Conservation (phyloP, 2,888 invertebrate genomes). For the Apomyelois bistriatella region DNA sequence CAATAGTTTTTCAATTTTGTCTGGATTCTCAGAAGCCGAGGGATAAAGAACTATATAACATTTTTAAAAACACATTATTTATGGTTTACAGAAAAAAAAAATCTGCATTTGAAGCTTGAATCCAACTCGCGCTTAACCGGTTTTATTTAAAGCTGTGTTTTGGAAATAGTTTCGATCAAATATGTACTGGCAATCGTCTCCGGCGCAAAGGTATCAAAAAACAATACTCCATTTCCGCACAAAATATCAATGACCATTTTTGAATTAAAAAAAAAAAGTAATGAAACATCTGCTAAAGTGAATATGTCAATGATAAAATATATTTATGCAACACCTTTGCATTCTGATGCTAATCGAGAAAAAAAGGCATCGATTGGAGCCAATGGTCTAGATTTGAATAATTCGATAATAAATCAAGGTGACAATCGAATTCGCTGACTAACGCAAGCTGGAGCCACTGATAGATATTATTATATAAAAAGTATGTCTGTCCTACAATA, state of each 20-base stretch:
- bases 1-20: no score
- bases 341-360: conserved; percentile 58
- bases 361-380: conserved; percentile 56
- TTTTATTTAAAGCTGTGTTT: no score
- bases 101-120: no score
- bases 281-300: conserved; percentile 32
- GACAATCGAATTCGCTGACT: conserved; percentile 29
- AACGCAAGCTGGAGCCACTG: not conserved
- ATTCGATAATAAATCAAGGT: conserved; percentile 59
- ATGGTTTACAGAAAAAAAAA: no score
- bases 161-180: no score
- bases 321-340: conserved; percentile 35
- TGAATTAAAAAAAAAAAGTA: not conserved
- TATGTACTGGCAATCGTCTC: no score
- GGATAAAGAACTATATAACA: no score
- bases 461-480: not conserved
- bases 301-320: conserved; percentile 30
- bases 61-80: no score
- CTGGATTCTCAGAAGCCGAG: no score
- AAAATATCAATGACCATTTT: not conserved
- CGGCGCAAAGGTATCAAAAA: no score
- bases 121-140: no score
- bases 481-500: no score
- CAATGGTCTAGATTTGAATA: conserved; percentile 59
- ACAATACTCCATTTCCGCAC: not conserved